Percentiles rank a stretch among this genome's conserved stretches.
Conservation (phyloP, 2,888 invertebrate species). For the Ophion ventricosus region DNA sequence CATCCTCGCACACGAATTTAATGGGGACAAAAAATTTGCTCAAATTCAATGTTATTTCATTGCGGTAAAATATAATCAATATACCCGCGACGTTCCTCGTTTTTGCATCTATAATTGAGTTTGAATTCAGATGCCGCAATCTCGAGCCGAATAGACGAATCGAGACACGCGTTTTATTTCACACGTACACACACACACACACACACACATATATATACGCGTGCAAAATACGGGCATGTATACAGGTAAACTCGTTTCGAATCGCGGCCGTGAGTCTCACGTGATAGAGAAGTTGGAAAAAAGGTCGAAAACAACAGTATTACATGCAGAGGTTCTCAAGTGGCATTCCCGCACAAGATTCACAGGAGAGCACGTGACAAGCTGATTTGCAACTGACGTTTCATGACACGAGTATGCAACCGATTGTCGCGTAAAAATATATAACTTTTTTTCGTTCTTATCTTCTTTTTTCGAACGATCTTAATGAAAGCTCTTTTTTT, state of each 20-base stretch:
- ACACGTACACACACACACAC: neutral
- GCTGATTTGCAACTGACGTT: slow-evolving; percentile 29
- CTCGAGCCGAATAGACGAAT: slow-evolving; percentile 44
- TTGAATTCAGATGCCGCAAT: neutral
- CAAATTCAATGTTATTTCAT: neutral
- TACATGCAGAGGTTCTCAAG: slow-evolving; percentile 61
- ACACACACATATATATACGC: neutral
- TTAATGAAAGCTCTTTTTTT: neutral
- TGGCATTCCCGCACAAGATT: slow-evolving; percentile 45
- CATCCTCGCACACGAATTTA: neutral
- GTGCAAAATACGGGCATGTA: slow-evolving; percentile 23
- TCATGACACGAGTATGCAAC: slow-evolving; percentile 6
- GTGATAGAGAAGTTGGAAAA: slow-evolving; percentile 56
- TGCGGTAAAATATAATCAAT: neutral
- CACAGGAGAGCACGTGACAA: slow-evolving; percentile 48
- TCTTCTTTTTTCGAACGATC: neutral
- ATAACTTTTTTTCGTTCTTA: neutral
- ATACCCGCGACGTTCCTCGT: neutral
- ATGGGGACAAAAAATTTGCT: neutral
- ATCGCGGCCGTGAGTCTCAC: slow-evolving; percentile 56
- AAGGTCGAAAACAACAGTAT: slow-evolving; percentile 49
- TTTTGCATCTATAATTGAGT: neutral
- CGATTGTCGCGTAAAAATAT: neutral
- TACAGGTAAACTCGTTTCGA: slow-evolving; percentile 63
- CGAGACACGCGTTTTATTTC: slow-evolving; percentile 27